A percentile compares a stretch with the other conserved stretches of the same genome.
phyloP scores from a whole-genome alignment of 2,113 vertebrate species.

The Myiagra hebetior region DNA sequence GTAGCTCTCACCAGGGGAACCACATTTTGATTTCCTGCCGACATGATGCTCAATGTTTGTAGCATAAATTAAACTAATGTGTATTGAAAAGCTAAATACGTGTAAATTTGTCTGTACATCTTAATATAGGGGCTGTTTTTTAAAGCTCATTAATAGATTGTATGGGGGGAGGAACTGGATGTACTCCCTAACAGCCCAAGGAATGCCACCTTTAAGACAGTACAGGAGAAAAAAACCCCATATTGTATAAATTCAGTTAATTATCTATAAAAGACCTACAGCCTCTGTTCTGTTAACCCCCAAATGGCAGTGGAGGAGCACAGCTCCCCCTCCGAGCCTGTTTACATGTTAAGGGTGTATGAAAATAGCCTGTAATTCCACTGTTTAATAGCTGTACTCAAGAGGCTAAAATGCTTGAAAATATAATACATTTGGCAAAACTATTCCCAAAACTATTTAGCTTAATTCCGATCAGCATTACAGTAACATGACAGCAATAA shows the following conservation, averaged over 20 bases:
- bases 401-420: not conserved
- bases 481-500: not conserved
- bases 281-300: not conserved
- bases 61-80: not conserved
- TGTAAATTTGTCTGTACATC: not conserved
- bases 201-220: not conserved
- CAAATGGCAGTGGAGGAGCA: rapidly evolving
- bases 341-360: not conserved
- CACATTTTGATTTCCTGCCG: rapidly evolving
- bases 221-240: not conserved
- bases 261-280: not conserved
- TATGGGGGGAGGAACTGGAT: rapidly evolving
- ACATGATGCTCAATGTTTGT: not conserved
- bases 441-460: not conserved
- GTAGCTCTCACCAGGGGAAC: not conserved
- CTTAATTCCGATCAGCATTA: not conserved
- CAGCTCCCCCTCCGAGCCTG: not conserved
- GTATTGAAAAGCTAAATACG: not conserved
- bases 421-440: not conserved
- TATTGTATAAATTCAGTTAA: not conserved
- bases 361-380: not conserved
- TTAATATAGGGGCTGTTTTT: not conserved
- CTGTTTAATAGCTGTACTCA: not conserved
- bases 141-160: not conserved
- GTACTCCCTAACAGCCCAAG: not conserved